Evolutionary conservation across 2,797 vertebrate species (phyloP).

Genomic region (Anas acuta): DNA sequence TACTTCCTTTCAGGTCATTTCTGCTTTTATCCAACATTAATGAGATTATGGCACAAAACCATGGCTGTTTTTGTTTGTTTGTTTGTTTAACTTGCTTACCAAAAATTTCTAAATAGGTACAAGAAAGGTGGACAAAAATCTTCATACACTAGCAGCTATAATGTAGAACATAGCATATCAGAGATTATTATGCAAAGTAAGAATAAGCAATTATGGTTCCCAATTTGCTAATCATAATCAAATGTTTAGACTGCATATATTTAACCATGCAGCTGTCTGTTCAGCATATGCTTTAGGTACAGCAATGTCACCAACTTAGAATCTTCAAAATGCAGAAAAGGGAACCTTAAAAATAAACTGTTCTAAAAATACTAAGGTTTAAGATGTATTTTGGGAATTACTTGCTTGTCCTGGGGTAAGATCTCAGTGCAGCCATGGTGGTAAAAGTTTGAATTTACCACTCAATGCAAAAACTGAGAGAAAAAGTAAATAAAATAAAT

Average conservation of each 20-base stretch:
- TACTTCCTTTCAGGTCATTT: background rate
- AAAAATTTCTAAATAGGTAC: background rate
- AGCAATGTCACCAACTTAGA: background rate
- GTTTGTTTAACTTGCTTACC: background rate
- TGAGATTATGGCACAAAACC: background rate
- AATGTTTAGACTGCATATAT: background rate
- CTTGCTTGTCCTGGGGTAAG: background rate
- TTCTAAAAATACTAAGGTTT: background rate
- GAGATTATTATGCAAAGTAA: slow-evolving; percentile 1
- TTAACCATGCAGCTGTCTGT: background rate
- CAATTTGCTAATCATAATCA: background rate
- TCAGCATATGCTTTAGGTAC: background rate
- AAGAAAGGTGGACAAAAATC: background rate
- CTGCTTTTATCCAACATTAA: background rate
- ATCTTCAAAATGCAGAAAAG: background rate
- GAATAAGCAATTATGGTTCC: background rate
- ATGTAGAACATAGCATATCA: background rate
- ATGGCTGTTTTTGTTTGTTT: no score
- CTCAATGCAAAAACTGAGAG: background rate
- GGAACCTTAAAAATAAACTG: background rate
- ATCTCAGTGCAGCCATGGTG: background rate
- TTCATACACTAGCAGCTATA: background rate
- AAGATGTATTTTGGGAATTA: background rate
- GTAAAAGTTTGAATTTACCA: background rate
- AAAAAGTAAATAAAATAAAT: background rate